Conservation (phyloP, 2,888 invertebrate species). For the Unio delphinus region DNA sequence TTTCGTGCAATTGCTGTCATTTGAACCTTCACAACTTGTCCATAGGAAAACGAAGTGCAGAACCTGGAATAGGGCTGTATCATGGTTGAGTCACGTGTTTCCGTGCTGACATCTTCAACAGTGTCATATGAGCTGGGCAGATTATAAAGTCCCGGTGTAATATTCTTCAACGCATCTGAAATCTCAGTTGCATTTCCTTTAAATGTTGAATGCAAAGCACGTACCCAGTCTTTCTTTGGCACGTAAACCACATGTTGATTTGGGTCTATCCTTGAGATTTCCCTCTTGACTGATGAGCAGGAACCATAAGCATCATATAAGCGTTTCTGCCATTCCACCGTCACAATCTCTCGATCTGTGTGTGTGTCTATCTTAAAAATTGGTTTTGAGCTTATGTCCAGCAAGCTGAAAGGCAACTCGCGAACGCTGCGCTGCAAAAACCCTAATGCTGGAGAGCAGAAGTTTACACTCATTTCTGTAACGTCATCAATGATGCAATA, state of each 20-base stretch:
- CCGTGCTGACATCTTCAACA: conserved; percentile 8
- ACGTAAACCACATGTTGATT: neutral
- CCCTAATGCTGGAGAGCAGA: conserved; percentile 24
- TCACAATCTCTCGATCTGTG: neutral
- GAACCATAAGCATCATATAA: conserved; percentile 1
- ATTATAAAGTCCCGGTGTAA: too few species aligned
- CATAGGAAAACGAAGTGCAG: conserved; percentile 10
- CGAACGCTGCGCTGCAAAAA: conserved; percentile 4
- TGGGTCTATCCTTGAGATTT: conserved; percentile 6
- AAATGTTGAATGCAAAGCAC: neutral
- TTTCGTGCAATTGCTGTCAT: conserved; percentile 21
- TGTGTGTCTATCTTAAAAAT: conserved; percentile 11
- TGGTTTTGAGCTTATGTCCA: conserved; percentile 16
- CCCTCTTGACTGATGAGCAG: conserved; percentile 4
- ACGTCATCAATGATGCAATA: conserved; percentile 19
- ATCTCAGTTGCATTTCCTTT: neutral
- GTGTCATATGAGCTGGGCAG: neutral
- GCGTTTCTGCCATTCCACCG: conserved; percentile 6
- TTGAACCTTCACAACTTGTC: conserved; percentile 25
- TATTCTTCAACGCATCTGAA: too few species aligned
- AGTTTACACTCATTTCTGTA: conserved; percentile 17
- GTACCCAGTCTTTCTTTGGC: neutral
- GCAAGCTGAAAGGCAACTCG: conserved; percentile 28
- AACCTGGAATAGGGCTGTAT: conserved; percentile 5
- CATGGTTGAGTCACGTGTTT: neutral